These are phyloP conservation scores for Drosophila nasuta DNA, from an alignment of 1,140 invertebrate genomes.

Conservation along the genomic window DNA sequence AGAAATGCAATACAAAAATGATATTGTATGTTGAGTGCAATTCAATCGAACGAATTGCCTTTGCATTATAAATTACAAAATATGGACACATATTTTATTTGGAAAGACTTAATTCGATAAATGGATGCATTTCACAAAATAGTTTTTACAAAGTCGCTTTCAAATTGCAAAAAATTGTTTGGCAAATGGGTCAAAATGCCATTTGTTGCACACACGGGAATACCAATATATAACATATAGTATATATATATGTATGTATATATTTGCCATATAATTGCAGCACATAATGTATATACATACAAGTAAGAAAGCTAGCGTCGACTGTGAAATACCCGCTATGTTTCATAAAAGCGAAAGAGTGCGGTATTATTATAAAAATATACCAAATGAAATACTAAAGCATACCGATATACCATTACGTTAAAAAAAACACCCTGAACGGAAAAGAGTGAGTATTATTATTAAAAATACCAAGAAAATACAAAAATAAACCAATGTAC, in stretches of 20 bases:
- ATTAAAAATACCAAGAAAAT: no score
- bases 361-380: no score
- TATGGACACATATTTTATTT: conserved; percentile 6
- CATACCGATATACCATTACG: no score
- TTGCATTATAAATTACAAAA: neutral
- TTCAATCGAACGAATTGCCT: conserved; percentile 1
- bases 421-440: no score
- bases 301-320: no score
- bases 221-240: neutral
- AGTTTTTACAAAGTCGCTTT: neutral
- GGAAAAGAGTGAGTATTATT: no score
- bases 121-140: neutral
- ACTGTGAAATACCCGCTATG: no score
- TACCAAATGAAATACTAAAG: no score
- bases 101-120: neutral
- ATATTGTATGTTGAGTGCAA: conserved; percentile 2
- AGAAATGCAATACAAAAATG: neutral
- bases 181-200: neutral
- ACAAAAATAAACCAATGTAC: no score
- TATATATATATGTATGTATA: neutral
- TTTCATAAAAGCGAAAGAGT: no score
- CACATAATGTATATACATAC: neutral
- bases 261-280: no score
- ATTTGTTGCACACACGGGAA: conserved; percentile 5
- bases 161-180: neutral